Evolutionary conservation across 2,888 invertebrate genomes (phyloP).

Genomic region (Pachymerium ferrugineum): DNA sequence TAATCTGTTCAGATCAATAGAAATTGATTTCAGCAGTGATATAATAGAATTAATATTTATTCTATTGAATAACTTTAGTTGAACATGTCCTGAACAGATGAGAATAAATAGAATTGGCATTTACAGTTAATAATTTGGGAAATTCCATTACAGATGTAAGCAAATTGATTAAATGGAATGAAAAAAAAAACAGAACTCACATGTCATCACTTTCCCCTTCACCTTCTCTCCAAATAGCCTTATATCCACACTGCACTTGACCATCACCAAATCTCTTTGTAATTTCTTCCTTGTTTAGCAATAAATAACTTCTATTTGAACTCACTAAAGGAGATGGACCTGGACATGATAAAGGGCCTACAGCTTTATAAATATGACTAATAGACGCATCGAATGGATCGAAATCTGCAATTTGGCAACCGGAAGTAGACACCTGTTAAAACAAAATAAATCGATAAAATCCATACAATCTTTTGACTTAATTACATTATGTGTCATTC

Average conservation of each 20-base stretch:
- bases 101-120: too few relatives aligned
- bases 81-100: too few relatives aligned
- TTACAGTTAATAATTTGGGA: too few relatives aligned
- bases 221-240: not conserved
- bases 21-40: too few relatives aligned
- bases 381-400: not conserved
- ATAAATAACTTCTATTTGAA: not conserved
- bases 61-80: too few relatives aligned
- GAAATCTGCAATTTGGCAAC: not conserved
- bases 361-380: not conserved
- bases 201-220: not conserved
- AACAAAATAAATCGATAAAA: too few relatives aligned
- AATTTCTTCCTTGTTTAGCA: not conserved
- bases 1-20: too few relatives aligned
- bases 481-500: too few relatives aligned
- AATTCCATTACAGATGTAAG: too few relatives aligned
- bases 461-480: too few relatives aligned
- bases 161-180: too few relatives aligned
- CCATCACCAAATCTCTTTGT: not conserved
- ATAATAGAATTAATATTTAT: too few relatives aligned
- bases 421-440: not conserved
- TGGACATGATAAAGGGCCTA: not conserved
- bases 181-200: not conserved
- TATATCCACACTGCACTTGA: not conserved
- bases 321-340: not conserved